Percentiles rank a stretch among this genome's conserved stretches.
Conservation (phyloP, 1,140 invertebrate species). For the Dufourea novaeangliae region DNA sequence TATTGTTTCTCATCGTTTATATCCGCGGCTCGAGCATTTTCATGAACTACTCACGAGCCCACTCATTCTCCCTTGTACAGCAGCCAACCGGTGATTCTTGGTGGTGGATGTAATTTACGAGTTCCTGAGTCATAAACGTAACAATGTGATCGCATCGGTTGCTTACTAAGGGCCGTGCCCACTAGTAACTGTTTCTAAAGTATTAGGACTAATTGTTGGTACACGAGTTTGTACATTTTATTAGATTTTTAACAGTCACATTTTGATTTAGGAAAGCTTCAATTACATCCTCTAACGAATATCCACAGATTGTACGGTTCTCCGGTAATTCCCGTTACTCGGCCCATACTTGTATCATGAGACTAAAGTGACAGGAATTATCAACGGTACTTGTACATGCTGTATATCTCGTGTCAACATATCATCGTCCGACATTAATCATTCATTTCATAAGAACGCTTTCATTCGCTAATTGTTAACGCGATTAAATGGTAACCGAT, state of each 20-base stretch:
- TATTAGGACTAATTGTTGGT: no score
- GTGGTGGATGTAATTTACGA: background rate
- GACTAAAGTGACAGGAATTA: background rate
- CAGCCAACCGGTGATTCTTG: background rate
- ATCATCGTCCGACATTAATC: background rate
- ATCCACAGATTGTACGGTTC: background rate
- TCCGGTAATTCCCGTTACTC: background rate
- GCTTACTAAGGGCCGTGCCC: no score
- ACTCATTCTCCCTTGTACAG: background rate
- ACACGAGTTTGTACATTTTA: background rate
- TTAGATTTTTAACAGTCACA: background rate
- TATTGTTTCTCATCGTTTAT: slow-evolving; percentile 13
- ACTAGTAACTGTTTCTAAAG: no score
- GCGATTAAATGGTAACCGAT: background rate
- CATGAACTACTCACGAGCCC: background rate
- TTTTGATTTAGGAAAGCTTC: background rate
- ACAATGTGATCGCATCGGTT: no score
- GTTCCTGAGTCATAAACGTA: no score
- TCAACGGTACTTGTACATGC: background rate
- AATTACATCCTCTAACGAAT: background rate
- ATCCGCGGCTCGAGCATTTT: background rate
- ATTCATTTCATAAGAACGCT: background rate
- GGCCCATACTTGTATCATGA: background rate
- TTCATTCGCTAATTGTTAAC: background rate
- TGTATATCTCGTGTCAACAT: background rate